Percentiles rank a stretch among this genome's conserved stretches.
Conservation (phyloP, 2,797 vertebrate genomes). For the Poecilia gillii region DNA sequence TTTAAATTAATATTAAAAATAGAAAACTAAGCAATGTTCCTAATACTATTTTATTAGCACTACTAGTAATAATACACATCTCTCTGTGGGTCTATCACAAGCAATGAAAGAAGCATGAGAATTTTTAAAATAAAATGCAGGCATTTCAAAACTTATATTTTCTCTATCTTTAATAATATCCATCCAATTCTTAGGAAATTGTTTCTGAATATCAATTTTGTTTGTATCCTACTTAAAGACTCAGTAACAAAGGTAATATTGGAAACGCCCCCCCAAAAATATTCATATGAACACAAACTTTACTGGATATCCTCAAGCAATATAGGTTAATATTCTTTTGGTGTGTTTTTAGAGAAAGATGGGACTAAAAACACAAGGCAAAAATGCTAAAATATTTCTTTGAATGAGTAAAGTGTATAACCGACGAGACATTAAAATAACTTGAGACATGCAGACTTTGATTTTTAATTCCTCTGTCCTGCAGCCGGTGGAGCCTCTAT, state of each 20-base stretch:
- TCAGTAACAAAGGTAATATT: neutral
- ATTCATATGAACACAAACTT: neutral
- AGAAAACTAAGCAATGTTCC: neutral
- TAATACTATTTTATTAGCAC: neutral
- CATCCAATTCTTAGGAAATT: neutral
- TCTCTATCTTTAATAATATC: neutral
- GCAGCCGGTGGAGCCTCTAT: slow-evolving; percentile 16
- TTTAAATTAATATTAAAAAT: neutral
- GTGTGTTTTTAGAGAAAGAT: neutral
- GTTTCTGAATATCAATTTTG: neutral
- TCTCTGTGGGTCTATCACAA: neutral
- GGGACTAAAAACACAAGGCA: neutral
- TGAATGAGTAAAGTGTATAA: slow-evolving; percentile 7
- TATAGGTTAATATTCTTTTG: neutral
- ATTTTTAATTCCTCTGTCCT: slow-evolving; percentile 14
- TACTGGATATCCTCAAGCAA: neutral
- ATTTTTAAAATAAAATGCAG: neutral
- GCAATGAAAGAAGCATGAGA: neutral
- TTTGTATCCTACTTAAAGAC: neutral
- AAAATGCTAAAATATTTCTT: slow-evolving; percentile 7
- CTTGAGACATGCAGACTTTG: neutral
- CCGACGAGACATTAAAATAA: slow-evolving; percentile 7
- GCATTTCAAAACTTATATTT: neutral
- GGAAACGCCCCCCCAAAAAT: neutral
- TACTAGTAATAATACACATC: neutral